Conservation (phyloP, 2,888 invertebrate genomes). For the Trichopria drosophilae region DNA sequence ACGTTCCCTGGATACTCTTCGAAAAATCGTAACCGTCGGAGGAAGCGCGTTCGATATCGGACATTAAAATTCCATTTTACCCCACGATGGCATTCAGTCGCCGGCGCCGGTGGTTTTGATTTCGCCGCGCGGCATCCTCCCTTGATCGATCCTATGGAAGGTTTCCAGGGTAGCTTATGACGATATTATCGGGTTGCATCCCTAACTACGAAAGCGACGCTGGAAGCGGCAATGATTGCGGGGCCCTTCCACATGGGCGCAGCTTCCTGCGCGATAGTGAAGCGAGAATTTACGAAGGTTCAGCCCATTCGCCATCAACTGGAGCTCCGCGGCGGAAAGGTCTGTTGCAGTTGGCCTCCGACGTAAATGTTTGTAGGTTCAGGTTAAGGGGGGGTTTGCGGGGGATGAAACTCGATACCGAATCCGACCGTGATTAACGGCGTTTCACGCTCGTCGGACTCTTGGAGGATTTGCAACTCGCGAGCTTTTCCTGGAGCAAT, state of each 20-base stretch:
- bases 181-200: too few relatives aligned
- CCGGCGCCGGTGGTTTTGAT: conserved; percentile 14
- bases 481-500: conserved; percentile 48
- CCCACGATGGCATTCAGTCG: too few relatives aligned
- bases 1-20: too few relatives aligned
- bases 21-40: too few relatives aligned
- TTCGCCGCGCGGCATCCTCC: conserved; percentile 15
- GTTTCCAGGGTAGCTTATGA: too few relatives aligned
- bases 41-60: too few relatives aligned
- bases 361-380: conserved; percentile 27
- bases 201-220: conserved; percentile 9
- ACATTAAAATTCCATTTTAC: too few relatives aligned
- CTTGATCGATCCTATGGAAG: conserved; percentile 13
- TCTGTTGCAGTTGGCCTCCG: too few relatives aligned
- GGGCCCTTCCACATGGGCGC: conserved; percentile 13
- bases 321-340: too few relatives aligned
- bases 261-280: conserved; percentile 15
- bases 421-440: conserved; percentile 55
- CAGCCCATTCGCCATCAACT: too few relatives aligned
- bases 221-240: conserved; percentile 8
- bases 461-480: conserved; percentile 49
- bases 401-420: conserved; percentile 56
- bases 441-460: conserved; percentile 51
- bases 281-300: conserved; percentile 32
- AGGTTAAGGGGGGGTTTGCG: conserved; percentile 28